Evolutionary conservation across 2,113 vertebrate species (phyloP), one percentile per base, ranked within the genome.

Genomic region (Caranx melampygus): DNA sequence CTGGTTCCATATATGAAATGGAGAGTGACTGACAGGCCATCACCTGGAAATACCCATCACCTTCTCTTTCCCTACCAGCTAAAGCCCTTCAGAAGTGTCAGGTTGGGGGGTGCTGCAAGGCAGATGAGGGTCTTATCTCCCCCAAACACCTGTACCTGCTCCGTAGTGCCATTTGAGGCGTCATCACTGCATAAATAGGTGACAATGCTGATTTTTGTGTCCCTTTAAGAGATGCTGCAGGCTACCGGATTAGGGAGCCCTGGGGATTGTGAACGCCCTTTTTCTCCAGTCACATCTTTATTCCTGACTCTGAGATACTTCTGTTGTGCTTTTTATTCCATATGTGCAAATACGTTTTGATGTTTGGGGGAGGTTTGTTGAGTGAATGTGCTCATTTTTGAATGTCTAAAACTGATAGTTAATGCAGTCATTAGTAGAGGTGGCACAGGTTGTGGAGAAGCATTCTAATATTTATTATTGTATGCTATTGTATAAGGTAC

Each of bases 151-250:
- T 93, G 92, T 90, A 79, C 63, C 79, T 90, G 78, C 44, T 87
- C 87, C 86, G 73, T 70, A 82, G 94, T 86, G 75, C 70, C 57
- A 69, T 92, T 92, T 89, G 90, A 74, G 49, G 65, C 81, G 52
- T 91, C 73, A 37, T 57, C 0, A 72, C 89, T 83, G 84, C 89
- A 94, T 91, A 94, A 95, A 92, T 89, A 74, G 88, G 90, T 89
- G 93, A 95, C 94, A 95, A 92, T 92, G 83, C 71, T 35, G 83
- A 85, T 74, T 73, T 73, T 77, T 72, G 72, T 74, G 76, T 78
- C 65, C 54, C 77, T 83, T 87, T 64, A 87, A 80, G 59, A 79
- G 57, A 83, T 66, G 66, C 82, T 78, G 82, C 51, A 66, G 70
- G 70, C 47, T 47, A 51, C 61, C 20, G 3, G 74, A 87, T 83